Evolutionary conservation across 2,113 vertebrate genomes (phyloP).

Genomic region (Proteles cristata): DNA sequence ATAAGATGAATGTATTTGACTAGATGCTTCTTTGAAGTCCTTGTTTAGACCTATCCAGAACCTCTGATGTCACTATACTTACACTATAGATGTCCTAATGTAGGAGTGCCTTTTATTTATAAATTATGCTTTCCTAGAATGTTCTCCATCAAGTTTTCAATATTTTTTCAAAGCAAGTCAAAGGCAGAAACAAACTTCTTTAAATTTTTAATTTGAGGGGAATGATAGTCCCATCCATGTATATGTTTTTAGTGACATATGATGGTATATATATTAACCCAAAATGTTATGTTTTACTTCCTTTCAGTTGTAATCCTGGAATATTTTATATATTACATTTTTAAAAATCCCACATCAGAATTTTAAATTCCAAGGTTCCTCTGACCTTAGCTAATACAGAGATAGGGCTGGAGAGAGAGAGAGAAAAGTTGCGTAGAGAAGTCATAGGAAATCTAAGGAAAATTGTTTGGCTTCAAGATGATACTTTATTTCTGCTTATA

Average conservation of each 20-base stretch:
- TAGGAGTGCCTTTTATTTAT: neutral
- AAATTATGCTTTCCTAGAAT: neutral
- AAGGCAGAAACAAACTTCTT: neutral
- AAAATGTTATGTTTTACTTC: neutral
- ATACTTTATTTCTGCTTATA: neutral
- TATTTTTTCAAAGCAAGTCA: conserved; percentile 17
- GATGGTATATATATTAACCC: neutral
- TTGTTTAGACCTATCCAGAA: neutral
- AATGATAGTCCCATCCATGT: neutral
- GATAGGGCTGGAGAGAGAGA: neutral
- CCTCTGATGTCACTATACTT: neutral
- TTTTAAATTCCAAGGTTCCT: neutral
- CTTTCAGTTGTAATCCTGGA: neutral
- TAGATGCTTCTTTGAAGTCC: neutral
- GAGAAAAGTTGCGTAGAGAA: neutral
- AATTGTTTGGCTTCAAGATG: neutral
- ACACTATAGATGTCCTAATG: neutral
- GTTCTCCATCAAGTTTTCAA: neutral
- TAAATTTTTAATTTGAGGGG: neutral
- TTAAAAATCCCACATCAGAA: neutral
- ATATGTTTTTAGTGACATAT: neutral
- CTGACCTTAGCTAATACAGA: neutral
- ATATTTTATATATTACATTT: neutral
- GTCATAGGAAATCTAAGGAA: neutral
- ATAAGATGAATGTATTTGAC: neutral